Base-by-base conservation (phyloP, 2,797 vertebrate species). In the Cyprinodon diabolis region DNA sequence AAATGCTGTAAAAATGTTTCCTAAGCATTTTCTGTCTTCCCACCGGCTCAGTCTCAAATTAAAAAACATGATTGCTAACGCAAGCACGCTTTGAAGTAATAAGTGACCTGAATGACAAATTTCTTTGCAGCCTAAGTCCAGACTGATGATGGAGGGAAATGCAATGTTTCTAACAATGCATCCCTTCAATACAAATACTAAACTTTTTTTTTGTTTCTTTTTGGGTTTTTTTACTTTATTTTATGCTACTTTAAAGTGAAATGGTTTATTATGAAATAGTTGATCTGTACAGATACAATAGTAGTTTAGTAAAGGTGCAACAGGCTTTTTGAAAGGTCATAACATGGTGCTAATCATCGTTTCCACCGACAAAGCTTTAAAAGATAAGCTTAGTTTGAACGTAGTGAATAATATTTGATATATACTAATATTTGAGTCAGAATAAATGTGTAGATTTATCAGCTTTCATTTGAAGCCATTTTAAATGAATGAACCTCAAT, bases 31-130 rank as follows among this genome's bases (percentile, higher is more conserved):
- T 66, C 19, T 51, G 21, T 17, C 48, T 52, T 37, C 15, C 35
- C 52, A 58, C 37, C 30, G 49, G 30, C 17, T 66, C 45, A 68
- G 54, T 49, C 65, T 68, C 37, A 68, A 74, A 74, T 74, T 48
- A 30, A 51, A 68, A 35, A 74, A 37, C 8, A 49, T 40, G 52
- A 74, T 35, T 14, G 72, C 77, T 30, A 69, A 83, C 81, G 63
- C 66, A 47, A 77, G 48, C 58, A 1, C 37, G 49, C 81, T 89
- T 89, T 89, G 88, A 92, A 87, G 83, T 78, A 52, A 78, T 4
- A 30, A 72, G 71, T 88, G 89, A 89, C 86, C 83, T 79, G 86
- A 89, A 89, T 89, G 84, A 84, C 76, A 76, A 40, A 83, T 89
- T 85, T 89, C 81, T 75, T 83, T 81, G 75, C 74, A 54, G 0